Base-by-base conservation (phyloP, 1,140 invertebrate genomes). In the Drosophila sp. region DNA sequence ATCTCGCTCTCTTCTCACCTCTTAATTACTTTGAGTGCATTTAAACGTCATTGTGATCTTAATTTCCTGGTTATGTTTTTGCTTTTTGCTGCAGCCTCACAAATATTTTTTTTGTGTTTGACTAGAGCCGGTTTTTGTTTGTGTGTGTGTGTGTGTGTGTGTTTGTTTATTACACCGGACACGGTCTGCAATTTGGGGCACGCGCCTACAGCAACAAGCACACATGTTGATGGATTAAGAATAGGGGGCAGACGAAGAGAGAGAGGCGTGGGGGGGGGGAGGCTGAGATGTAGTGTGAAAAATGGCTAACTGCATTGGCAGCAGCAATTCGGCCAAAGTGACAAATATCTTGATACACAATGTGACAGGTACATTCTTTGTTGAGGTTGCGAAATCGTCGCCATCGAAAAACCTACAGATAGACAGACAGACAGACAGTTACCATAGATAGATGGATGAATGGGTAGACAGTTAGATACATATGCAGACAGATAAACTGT, bases 281-380 rank as follows among this genome's bases (percentile, higher is more conserved):
- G n/a, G 48, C 51, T 72, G 64, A 70, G 65, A 86, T 65, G 53
- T 64, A 66, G 82, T 79, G 83, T 87, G 83, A 87, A 78, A 89
- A 89, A 87, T 89, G 78, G 78, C 59, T 83, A 87, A 86, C 72
- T 82, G 78, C 78, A 86, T 84, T 83, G 80, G 56, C 80, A 63
- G 78, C 75, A 69, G 65, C 77, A 86, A 80, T 86, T 79, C 66
- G 78, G 59, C 59, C 76, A 76, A 76, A 89, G 83, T 87, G 83
- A 87, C 83, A 87, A 87, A 89, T 89, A 72, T 69, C 63, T 74
- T 72, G 83, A 87, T 87, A 87, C 82, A 87, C 57, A 72, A 58
- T 79, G 72, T 73, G 80, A 67, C 83, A 87, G 83, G 79, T 87
- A 87, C 62, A 80, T 74, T 72, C 70, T 71, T 87, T 78, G 62